Conservation (phyloP, 92 coral and sea anemone genomes). For the Umimayanthus kanabou region DNA sequence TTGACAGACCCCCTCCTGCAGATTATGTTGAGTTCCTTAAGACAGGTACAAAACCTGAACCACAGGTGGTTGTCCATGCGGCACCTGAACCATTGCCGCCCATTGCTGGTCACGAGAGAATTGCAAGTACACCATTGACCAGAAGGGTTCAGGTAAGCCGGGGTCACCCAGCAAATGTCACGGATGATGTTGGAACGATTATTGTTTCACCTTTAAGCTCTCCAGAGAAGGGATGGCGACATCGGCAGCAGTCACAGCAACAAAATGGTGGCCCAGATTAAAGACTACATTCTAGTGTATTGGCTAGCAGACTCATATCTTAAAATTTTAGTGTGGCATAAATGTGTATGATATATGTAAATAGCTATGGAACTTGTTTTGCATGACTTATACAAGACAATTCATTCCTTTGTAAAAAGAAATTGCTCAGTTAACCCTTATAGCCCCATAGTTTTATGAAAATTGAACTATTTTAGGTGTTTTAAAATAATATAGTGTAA, state of each 20-base stretch:
- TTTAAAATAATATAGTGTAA: neutral
- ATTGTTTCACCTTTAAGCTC: constrained; percentile 95
- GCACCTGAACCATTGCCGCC: constrained; percentile 98
- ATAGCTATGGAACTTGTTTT: neutral
- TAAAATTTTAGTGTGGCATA: neutral
- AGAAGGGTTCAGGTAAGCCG: constrained; percentile 73
- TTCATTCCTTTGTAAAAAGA: too few species aligned
- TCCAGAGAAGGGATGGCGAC: constrained; percentile 99
- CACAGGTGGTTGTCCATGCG: constrained; percentile 90
- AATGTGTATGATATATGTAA: constrained; percentile 16
- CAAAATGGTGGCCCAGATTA: constrained; percentile 67
- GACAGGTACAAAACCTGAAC: constrained; percentile 86
- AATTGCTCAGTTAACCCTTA: neutral
- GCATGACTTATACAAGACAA: neutral
- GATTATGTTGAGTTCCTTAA: constrained; percentile 91
- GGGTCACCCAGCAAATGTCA: constrained; percentile 54
- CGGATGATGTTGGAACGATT: constrained; percentile 89
- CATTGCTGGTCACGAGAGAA: constrained; percentile 67
- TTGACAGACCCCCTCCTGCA: constrained; percentile 73
- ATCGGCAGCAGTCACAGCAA: constrained; percentile 75
- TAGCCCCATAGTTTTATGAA: neutral
- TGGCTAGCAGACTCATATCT: constrained; percentile 3
- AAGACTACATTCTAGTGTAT: neutral
- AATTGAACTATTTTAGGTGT: neutral
- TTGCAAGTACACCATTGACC: constrained; percentile 58